Evolutionary conservation across 2,113 vertebrate species (phyloP).

Genomic region (Sialia sialis): DNA sequence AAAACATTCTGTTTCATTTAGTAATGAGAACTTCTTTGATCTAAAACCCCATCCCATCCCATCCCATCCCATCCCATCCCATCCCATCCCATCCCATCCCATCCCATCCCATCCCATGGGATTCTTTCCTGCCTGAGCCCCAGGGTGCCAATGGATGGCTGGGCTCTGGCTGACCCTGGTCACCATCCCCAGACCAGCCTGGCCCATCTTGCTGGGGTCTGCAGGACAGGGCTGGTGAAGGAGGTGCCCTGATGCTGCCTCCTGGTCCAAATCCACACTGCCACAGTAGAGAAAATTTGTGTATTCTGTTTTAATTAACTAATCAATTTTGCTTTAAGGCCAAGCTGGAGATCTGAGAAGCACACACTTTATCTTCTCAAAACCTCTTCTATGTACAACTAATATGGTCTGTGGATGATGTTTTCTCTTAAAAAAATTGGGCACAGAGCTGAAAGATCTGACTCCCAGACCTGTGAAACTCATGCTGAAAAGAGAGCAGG

Average conservation of each 20-base stretch:
- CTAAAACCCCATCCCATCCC: no score
- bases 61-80: not conserved
- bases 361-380: not conserved
- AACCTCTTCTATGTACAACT: not conserved
- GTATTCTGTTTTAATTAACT: not conserved
- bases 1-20: not conserved
- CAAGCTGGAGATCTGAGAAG: not conserved
- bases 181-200: not conserved
- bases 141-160: fast-evolving
- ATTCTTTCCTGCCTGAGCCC: not conserved
- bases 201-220: not conserved
- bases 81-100: no score
- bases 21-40: not conserved
- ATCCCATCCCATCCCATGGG: not conserved
- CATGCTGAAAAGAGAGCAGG: not conserved
- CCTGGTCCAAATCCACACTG: not conserved
- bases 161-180: fast-evolving
- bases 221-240: not conserved
- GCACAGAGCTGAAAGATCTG: not conserved
- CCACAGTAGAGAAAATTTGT: not conserved
- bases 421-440: not conserved
- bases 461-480: not conserved
- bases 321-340: not conserved
- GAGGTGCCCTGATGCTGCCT: not conserved
- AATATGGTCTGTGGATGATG: not conserved